Evolutionary conservation across 2,888 invertebrate species (phyloP).

Genomic region (Hydropsyche betteni): DNA sequence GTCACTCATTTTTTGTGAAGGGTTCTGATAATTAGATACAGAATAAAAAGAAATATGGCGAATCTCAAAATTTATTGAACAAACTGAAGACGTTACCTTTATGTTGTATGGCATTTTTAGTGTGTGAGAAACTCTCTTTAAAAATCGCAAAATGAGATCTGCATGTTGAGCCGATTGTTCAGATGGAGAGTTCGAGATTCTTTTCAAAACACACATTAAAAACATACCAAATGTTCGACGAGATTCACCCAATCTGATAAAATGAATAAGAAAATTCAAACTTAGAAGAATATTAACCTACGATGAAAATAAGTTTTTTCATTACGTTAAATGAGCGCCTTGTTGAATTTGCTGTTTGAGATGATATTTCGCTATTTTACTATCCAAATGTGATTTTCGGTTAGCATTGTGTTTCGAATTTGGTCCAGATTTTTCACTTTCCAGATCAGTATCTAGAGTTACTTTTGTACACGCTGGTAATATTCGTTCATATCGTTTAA

Average conservation of each 20-base stretch:
- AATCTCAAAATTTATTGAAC: too few species aligned
- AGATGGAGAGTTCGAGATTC: constrained; percentile 66
- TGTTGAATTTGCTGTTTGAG: constrained; percentile 70
- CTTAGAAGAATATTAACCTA: too few species aligned
- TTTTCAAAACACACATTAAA: constrained; percentile 76
- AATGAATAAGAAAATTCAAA: too few species aligned
- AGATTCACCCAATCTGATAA: constrained; percentile 71
- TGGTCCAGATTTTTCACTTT: constrained; percentile 36
- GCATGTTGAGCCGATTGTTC: constrained; percentile 68
- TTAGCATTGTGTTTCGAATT: constrained; percentile 3
- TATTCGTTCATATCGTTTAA: constrained; percentile 49
- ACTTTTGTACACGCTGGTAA: constrained; percentile 48
- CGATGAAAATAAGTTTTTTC: too few species aligned
- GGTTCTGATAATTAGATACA: constrained; percentile 64
- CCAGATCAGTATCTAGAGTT: constrained; percentile 40
- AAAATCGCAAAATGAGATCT: constrained; percentile 78
- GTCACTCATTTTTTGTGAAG: constrained; percentile 75
- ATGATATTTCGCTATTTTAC: constrained; percentile 63
- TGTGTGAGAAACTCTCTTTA: constrained; percentile 76
- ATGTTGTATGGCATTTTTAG: constrained; percentile 73
- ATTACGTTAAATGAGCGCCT: constrained; percentile 74
- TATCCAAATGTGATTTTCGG: constrained; percentile 33
- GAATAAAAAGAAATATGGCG: too few species aligned
- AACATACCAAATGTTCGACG: constrained; percentile 82
- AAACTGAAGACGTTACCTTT: constrained; percentile 55